A percentile compares a stretch with the other conserved stretches of the same genome.
These are phyloP conservation scores for Sminthurides aquaticus DNA, from an alignment of 2,888 invertebrate genomes.

Conservation along the genomic window DNA sequence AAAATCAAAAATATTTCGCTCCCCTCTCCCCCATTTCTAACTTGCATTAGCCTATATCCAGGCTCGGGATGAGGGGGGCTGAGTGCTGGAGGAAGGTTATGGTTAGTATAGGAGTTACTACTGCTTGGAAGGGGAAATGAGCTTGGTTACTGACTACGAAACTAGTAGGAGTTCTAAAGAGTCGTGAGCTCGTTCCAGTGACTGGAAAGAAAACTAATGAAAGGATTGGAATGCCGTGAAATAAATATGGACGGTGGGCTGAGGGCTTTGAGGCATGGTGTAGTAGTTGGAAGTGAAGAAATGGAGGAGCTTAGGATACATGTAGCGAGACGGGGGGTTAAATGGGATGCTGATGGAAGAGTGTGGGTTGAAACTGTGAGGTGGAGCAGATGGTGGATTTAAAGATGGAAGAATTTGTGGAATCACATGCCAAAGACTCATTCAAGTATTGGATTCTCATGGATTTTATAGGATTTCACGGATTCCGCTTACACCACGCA, in stretches of 20 bases:
- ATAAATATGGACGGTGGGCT: neutral
- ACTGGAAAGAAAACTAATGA: neutral
- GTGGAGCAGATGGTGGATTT: neutral
- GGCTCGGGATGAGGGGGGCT: too few species aligned
- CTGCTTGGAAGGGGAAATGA: too few species aligned
- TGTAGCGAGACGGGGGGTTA: too few species aligned
- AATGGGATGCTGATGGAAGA: too few species aligned
- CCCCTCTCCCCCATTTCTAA: too few species aligned
- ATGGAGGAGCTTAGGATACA: too few species aligned
- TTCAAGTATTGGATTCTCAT: neutral
- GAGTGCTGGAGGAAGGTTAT: too few species aligned
- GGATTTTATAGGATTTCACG: slow-evolving; percentile 71
- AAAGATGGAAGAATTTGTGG: neutral
- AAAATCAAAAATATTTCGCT: too few species aligned
- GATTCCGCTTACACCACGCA: slow-evolving; percentile 98
- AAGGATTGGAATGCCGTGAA: neutral
- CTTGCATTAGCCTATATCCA: too few species aligned
- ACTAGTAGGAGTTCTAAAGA: too few species aligned
- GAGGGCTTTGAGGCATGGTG: neutral
- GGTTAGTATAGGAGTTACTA: too few species aligned
- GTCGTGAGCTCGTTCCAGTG: neutral
- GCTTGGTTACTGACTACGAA: too few species aligned
- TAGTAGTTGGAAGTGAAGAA: neutral
- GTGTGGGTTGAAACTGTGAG: neutral
- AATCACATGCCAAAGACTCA: neutral